These are phyloP conservation scores for Lithophane socia DNA, from an alignment of 2,888 invertebrate species.

Conservation along the genomic window DNA sequence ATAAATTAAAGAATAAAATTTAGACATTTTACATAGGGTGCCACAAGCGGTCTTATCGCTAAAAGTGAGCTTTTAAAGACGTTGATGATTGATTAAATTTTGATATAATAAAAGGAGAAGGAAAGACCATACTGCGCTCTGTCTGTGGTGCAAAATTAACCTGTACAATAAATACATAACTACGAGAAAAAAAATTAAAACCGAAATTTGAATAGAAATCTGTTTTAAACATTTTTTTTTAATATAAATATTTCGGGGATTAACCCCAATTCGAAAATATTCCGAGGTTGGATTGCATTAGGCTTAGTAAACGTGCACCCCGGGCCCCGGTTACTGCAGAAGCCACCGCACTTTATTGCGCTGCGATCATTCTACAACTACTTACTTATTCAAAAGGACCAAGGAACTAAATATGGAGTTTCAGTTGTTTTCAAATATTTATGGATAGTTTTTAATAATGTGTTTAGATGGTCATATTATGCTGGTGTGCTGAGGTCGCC, in stretches of 20 bases:
- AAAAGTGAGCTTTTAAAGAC: background rate
- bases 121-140: background rate
- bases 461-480: background rate
- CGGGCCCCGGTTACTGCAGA: background rate
- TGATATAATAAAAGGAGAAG: background rate
- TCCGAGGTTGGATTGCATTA: background rate
- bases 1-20: background rate
- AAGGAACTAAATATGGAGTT: background rate
- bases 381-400: conserved; percentile 21
- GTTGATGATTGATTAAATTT: background rate
- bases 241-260: background rate
- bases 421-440: conserved; percentile 3
- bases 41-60: background rate
- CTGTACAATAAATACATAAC: background rate
- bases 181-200: background rate
- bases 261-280: background rate
- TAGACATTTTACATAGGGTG: background rate
- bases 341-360: conserved; percentile 29
- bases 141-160: background rate
- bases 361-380: conserved; percentile 24
- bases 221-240: background rate
- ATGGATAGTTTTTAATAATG: background rate
- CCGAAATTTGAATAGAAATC: background rate
- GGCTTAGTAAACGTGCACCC: conserved; percentile 10
- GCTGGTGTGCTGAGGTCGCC: too few relatives aligned